A percentile compares a stretch with the other conserved stretches of the same genome.
Evolutionary conservation across 2,113 vertebrate species (phyloP).

Genomic region (Uropsilus gracilis): DNA sequence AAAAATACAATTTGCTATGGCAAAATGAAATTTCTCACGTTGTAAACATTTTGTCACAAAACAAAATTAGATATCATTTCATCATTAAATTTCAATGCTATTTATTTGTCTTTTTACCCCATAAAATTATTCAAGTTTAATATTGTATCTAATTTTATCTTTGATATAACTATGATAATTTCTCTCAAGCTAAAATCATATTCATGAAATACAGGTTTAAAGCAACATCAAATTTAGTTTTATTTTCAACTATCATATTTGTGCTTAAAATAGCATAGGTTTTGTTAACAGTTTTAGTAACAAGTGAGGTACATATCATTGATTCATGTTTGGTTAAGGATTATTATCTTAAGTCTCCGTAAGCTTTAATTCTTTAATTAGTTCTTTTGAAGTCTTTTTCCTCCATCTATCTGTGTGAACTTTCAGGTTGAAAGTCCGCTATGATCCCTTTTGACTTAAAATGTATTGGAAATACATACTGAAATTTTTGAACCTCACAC

Average conservation of each 20-base stretch:
- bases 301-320: not conserved
- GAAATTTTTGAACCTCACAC: not conserved
- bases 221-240: conserved; percentile 39
- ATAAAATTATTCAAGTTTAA: no score
- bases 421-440: not conserved
- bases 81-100: not conserved
- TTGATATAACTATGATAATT: conserved; percentile 13
- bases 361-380: conserved; percentile 32
- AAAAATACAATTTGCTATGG: conserved; percentile 15
- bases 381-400: not conserved
- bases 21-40: conserved; percentile 1
- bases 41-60: conserved; percentile 7
- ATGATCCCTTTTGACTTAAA: conserved; percentile 42
- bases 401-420: not conserved
- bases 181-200: not conserved
- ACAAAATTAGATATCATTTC: conserved; percentile 1
- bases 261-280: conserved; percentile 42
- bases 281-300: conserved; percentile 28
- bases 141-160: conserved; percentile 1
- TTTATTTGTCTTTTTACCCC: no score
- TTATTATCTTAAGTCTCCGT: conserved; percentile 32
- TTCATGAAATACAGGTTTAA: conserved; percentile 28
- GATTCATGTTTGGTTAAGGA: conserved; percentile 5
- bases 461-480: not conserved
- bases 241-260: conserved; percentile 26